Conservation (phyloP, 2,888 invertebrate species). For the Drosophila acutilabella region DNA sequence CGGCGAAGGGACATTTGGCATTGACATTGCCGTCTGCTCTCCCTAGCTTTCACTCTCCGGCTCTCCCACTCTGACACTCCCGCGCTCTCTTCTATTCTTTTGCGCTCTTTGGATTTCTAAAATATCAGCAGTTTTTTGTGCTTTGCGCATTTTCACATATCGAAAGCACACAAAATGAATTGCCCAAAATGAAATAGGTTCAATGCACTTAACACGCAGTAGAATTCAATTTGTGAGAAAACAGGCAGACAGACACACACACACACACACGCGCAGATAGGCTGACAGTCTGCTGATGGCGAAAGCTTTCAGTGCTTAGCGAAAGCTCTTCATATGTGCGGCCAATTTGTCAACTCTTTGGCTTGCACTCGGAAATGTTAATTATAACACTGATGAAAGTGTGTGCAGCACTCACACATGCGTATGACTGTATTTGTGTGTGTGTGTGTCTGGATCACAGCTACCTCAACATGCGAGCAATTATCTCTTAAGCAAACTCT, state of each 20-base stretch:
- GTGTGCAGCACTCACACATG: no score
- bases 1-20: slow-evolving; percentile 9
- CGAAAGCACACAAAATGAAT: slow-evolving; percentile 53
- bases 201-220: slow-evolving; percentile 76
- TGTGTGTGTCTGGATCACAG: neutral
- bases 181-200: slow-evolving; percentile 70
- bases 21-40: slow-evolving; percentile 15
- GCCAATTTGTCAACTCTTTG: slow-evolving; percentile 16
- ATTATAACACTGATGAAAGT: slow-evolving; percentile 8
- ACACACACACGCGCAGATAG: slow-evolving; percentile 1
- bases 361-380: slow-evolving; percentile 53
- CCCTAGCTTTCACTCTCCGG: neutral
- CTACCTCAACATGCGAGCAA: slow-evolving; percentile 48
- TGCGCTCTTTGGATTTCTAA: slow-evolving; percentile 1
- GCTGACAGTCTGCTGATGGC: neutral
- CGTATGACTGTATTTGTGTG: neutral
- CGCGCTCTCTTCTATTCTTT: neutral
- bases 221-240: slow-evolving; percentile 68
- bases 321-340: slow-evolving; percentile 37
- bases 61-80: neutral
- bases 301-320: slow-evolving; percentile 34
- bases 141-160: slow-evolving; percentile 61
- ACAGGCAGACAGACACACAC: slow-evolving; percentile 23
- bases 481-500: slow-evolving; percentile 21
- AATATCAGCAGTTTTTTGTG: slow-evolving; percentile 65